Conservation (phyloP, 2,888 invertebrate genomes). For the Drosophila mulleri region DNA sequence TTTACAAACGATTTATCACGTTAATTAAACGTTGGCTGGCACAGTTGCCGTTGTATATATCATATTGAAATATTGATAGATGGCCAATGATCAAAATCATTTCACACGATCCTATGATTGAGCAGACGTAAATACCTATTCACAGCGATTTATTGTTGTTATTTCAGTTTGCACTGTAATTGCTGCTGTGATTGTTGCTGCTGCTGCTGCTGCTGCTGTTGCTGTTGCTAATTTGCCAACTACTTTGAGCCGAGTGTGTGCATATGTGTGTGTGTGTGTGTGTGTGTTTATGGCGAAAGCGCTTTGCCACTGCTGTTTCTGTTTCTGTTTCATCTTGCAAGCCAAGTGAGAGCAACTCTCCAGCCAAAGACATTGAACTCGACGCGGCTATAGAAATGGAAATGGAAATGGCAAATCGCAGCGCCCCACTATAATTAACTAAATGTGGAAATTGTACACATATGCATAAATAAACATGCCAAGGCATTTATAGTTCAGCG, state of each 20-base stretch:
- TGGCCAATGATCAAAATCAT: conserved; percentile 76
- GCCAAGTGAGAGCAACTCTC: conserved; percentile 63
- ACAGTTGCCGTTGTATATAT: conserved; percentile 31
- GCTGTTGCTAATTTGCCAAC: conserved; percentile 77
- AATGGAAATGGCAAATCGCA: conserved; percentile 54
- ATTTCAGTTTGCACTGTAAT: conserved; percentile 37
- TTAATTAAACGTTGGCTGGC: conserved; percentile 75
- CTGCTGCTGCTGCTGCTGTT: conserved; percentile 18
- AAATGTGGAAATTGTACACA: conserved; percentile 63
- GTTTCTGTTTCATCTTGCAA: conserved; percentile 28
- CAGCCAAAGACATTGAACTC: conserved; percentile 71
- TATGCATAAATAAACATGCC: conserved; percentile 17
- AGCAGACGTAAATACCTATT: conserved; percentile 38
- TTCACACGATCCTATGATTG: conserved; percentile 76
- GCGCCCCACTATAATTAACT: conserved; percentile 63
- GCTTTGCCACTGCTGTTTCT: conserved; percentile 36
- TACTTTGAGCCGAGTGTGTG: conserved; percentile 57
- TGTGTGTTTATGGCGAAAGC: conserved; percentile 63
- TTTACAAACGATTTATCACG: conserved; percentile 80
- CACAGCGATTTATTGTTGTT: conserved; percentile 25
- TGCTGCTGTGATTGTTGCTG: conserved; percentile 45
- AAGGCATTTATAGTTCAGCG: conserved; percentile 9
- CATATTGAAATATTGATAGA: conserved; percentile 68
- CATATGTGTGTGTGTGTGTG: conserved; percentile 5
- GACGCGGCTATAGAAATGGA: conserved; percentile 60